Conservation (phyloP, 1,140 invertebrate species). For the Drosophila malerkotliana region DNA sequence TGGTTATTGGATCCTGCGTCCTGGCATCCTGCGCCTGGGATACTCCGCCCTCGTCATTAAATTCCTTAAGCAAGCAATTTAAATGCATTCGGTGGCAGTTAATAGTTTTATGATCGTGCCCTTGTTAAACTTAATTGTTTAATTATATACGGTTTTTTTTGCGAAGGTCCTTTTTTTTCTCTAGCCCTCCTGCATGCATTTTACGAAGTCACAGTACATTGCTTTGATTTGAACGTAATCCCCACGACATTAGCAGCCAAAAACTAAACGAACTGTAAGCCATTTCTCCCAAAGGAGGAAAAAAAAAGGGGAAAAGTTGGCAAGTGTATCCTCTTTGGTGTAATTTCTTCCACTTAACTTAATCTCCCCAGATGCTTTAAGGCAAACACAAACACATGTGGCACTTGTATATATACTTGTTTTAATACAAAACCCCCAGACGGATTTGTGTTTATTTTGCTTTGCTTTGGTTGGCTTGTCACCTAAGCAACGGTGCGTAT, state of each 20-base stretch:
- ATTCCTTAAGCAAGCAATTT: slow-evolving; percentile 65
- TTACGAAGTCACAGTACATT: slow-evolving; percentile 78
- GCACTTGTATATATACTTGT: slow-evolving; percentile 1
- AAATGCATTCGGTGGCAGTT: slow-evolving; percentile 71
- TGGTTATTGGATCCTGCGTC: slow-evolving; percentile 45
- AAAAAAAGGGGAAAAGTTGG: background rate
- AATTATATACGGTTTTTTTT: slow-evolving; percentile 62
- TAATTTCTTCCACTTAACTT: slow-evolving; percentile 83
- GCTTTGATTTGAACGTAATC: slow-evolving; percentile 80
- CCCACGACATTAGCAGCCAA: slow-evolving; percentile 66
- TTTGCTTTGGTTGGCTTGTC: slow-evolving; percentile 14
- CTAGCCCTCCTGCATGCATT: slow-evolving; percentile 39
- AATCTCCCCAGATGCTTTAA: slow-evolving; percentile 58
- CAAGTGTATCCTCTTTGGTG: slow-evolving; percentile 60
- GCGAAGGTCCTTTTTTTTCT: slow-evolving; percentile 4
- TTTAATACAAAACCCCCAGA: background rate
- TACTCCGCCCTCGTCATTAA: slow-evolving; percentile 27
- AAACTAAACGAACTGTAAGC: slow-evolving; percentile 74
- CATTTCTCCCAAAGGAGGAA: slow-evolving; percentile 42
- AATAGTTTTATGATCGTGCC: slow-evolving; percentile 72
- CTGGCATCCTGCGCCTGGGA: background rate
- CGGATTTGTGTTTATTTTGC: slow-evolving; percentile 22
- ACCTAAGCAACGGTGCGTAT: slow-evolving; percentile 62
- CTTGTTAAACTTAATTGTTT: slow-evolving; percentile 71
- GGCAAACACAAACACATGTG: slow-evolving; percentile 39